Evolutionary conservation across 2,113 vertebrate species (phyloP).

Genomic region (Tretioscincus oriximinensis): DNA sequence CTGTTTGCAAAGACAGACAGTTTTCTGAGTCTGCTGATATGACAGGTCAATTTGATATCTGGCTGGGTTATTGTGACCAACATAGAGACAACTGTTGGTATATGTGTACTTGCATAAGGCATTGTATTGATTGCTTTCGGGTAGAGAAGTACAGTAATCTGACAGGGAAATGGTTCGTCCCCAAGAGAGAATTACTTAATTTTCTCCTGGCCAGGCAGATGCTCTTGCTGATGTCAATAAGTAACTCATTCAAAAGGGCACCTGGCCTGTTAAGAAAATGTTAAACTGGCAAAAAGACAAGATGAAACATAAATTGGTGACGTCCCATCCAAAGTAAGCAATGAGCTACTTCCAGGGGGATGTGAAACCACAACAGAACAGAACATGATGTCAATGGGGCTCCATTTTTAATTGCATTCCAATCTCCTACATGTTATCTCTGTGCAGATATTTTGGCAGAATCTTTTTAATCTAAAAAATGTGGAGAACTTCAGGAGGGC

Average conservation of each 20-base stretch:
- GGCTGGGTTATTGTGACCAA: slow-evolving; percentile 37
- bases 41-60: slow-evolving; percentile 52
- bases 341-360: not conserved
- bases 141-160: accelerated
- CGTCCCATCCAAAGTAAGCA: not conserved
- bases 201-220: slow-evolving; percentile 17
- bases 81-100: accelerated
- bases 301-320: slow-evolving; percentile 9
- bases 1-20: slow-evolving; percentile 47
- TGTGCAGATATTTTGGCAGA: slow-evolving; percentile 1
- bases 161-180: not conserved
- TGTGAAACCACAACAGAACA: not conserved
- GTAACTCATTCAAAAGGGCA: not conserved
- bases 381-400: not conserved
- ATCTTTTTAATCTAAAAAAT: not conserved
- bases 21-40: not conserved
- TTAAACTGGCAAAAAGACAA: not conserved
- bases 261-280: slow-evolving; percentile 26
- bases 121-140: slow-evolving; percentile 47
- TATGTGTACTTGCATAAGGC: not conserved
- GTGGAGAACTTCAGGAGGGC: not conserved
- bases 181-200: not conserved
- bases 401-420: not conserved
- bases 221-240: not conserved
- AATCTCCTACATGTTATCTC: not conserved